A percentile compares a stretch with the other conserved stretches of the same genome.
phyloP scores from a whole-genome alignment of 1,140 invertebrate species.

The Lanistes nyassanus region DNA sequence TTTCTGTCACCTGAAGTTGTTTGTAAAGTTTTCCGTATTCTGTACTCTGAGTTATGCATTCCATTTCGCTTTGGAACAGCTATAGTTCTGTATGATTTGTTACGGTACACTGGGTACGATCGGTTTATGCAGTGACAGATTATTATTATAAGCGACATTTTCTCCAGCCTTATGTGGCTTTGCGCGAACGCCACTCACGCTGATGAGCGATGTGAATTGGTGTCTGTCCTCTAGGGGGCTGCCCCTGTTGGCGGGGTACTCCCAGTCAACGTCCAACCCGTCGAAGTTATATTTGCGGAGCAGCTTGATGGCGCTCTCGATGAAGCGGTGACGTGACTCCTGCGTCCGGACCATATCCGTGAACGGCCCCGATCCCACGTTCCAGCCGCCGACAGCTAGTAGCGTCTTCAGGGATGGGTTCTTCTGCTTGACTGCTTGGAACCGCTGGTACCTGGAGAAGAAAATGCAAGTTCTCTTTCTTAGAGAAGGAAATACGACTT shows the following conservation, averaged over 20 bases:
- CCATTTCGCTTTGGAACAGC: too few species aligned
- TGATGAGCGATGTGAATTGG: constrained; percentile 88
- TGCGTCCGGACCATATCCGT: constrained; percentile 42
- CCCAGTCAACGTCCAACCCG: constrained; percentile 78
- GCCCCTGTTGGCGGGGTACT: constrained; percentile 90
- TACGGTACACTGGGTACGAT: too few species aligned
- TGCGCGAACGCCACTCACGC: constrained; percentile 64
- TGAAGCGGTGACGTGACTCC: constrained; percentile 41
- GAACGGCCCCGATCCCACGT: constrained; percentile 85
- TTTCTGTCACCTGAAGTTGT: not conserved
- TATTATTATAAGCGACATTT: too few species aligned
- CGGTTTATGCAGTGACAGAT: too few species aligned
- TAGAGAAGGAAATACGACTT: not conserved
- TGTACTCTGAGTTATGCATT: too few species aligned
- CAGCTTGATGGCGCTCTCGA: constrained; percentile 78
- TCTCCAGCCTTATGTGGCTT: too few species aligned
- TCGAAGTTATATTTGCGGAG: constrained; percentile 92
- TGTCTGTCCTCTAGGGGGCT: constrained; percentile 88
- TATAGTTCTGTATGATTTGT: too few species aligned
- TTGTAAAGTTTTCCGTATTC: too few species aligned
- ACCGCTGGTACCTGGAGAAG: constrained; percentile 77
- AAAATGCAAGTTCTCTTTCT: too few species aligned
- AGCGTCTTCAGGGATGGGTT: constrained; percentile 92
- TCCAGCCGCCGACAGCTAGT: constrained; percentile 95
- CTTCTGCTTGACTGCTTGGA: constrained; percentile 90